Percentiles rank a stretch among this genome's conserved stretches.
Conservation (phyloP, 2,888 invertebrate species). For the Platycheirus rosarum region DNA sequence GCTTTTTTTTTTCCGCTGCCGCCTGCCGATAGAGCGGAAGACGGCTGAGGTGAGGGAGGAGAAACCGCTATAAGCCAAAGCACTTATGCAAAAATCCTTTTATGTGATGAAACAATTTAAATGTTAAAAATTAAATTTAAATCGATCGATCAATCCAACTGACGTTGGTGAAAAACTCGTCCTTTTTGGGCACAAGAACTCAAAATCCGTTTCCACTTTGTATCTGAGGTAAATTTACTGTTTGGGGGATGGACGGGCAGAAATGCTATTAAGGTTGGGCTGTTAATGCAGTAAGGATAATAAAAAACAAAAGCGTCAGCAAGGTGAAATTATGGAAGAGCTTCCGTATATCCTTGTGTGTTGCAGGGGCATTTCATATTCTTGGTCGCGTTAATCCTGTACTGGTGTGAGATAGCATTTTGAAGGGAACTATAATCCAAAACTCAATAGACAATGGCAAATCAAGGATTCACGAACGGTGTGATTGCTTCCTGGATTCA, state of each 20-base stretch:
- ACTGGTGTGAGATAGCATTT: background rate
- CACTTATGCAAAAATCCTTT: conserved; percentile 72
- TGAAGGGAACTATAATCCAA: background rate
- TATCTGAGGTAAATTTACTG: background rate
- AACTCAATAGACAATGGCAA: background rate
- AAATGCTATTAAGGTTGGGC: background rate
- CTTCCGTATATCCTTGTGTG: background rate
- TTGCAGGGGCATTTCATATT: background rate
- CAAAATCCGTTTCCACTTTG: conserved; percentile 5
- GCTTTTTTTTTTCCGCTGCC: conserved; percentile 42
- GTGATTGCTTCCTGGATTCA: conserved; percentile 5
- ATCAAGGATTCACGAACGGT: background rate
- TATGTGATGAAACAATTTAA: conserved; percentile 73
- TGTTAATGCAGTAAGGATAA: background rate
- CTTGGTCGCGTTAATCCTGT: background rate
- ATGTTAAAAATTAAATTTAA: conserved; percentile 74
- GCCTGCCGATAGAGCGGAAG: conserved; percentile 56
- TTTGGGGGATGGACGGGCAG: background rate
- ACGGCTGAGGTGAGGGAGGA: conserved; percentile 35
- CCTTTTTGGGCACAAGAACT: conserved; percentile 33
- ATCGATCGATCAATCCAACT: conserved; percentile 70
- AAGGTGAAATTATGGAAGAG: background rate
- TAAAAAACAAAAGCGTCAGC: background rate
- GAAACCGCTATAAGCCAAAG: conserved; percentile 59
- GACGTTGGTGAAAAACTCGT: conserved; percentile 52